A percentile compares a stretch with the other conserved stretches of the same genome.
phyloP scores from a whole-genome alignment of 2,797 vertebrate genomes.

The Lateolabrax maculatus region DNA sequence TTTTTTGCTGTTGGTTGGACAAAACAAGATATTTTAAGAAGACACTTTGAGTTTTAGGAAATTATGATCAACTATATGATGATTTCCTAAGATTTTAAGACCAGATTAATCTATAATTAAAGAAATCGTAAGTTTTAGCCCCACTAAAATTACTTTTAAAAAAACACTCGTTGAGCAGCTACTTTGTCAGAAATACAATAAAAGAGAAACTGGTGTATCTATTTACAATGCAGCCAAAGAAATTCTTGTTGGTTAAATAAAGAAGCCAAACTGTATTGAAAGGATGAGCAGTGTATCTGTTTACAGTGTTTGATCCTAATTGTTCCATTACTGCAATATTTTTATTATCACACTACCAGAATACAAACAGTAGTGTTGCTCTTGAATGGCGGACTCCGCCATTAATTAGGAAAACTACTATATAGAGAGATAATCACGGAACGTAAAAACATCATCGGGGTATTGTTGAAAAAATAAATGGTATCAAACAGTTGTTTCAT shows the following conservation, averaged over 20 bases:
- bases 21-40: not conserved
- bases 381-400: not conserved
- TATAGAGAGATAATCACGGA: not conserved
- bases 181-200: not conserved
- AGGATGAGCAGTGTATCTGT: not conserved
- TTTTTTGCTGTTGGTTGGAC: not conserved
- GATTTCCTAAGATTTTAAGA: not conserved
- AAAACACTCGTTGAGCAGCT: constrained; percentile 9
- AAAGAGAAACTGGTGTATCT: constrained; percentile 6
- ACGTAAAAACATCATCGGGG: not conserved
- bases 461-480: not conserved
- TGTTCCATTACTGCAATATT: not conserved
- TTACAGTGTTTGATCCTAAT: not conserved
- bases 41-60: not conserved
- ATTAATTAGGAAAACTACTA: not conserved
- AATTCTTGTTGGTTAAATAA: not conserved
- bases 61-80: not conserved
- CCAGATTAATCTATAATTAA: not conserved
- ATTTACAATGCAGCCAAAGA: constrained; percentile 4
- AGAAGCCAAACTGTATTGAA: too few relatives aligned
- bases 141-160: too few relatives aligned
- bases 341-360: not conserved
- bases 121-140: not conserved
- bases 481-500: constrained; percentile 1
- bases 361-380: not conserved